These are phyloP conservation scores for Salvelinus alpinus DNA, from an alignment of 2,113 vertebrate species.

Conservation along the genomic window DNA sequence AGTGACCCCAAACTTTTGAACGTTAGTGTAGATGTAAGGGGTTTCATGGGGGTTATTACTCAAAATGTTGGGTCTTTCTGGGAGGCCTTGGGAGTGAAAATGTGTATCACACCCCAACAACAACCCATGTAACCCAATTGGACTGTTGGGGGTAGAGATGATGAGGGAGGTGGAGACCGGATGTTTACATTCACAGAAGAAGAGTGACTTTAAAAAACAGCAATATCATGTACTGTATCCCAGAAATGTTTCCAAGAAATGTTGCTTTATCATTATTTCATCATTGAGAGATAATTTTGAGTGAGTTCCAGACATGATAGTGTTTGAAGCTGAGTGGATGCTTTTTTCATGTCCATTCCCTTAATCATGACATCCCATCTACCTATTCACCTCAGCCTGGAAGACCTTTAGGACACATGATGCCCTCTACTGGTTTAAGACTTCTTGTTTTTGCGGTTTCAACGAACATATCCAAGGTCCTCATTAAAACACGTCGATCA, in stretches of 20 bases:
- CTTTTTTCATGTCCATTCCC: too few relatives aligned
- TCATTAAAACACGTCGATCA: conserved; percentile 69
- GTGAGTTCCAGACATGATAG: background rate
- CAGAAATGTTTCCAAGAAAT: background rate
- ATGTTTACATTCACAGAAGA: background rate
- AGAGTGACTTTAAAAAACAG: background rate
- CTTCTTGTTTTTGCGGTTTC: conserved; percentile 60
- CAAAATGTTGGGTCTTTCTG: too few relatives aligned
- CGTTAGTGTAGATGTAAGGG: too few relatives aligned
- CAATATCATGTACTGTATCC: background rate
- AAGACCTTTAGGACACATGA: conserved; percentile 43
- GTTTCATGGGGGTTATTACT: too few relatives aligned
- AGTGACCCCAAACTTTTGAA: too few relatives aligned
- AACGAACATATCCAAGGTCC: conserved; percentile 60
- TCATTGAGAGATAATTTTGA: background rate
- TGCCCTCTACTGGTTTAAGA: conserved; percentile 63
- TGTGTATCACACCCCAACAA: background rate
- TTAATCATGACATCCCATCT: background rate
- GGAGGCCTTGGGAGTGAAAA: too few relatives aligned
- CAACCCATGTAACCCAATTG: background rate
- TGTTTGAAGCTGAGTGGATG: background rate
- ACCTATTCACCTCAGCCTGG: conserved; percentile 1
- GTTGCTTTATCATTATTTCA: background rate
- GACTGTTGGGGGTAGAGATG: background rate
- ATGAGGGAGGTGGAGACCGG: background rate